Conservation (phyloP, 1,140 invertebrate genomes). For the Agrypnia vestita region DNA sequence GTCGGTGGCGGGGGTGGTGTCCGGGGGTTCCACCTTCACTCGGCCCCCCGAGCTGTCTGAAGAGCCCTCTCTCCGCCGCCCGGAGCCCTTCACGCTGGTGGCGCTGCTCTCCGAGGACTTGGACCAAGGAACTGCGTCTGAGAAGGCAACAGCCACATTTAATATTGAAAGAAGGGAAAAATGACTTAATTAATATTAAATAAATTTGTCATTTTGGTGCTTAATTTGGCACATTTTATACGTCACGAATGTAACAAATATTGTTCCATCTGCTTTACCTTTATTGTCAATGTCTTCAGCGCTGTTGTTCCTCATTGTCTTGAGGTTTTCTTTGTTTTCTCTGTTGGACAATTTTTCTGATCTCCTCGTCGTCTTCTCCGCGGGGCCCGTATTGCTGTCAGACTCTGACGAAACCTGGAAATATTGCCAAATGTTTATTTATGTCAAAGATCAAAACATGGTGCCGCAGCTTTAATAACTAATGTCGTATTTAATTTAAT, state of each 20-base stretch:
- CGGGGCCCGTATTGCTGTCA: slow-evolving; percentile 67
- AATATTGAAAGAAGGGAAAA: too few relatives aligned
- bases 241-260: too few relatives aligned
- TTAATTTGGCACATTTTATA: too few relatives aligned
- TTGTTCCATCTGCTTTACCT: slow-evolving; percentile 60
- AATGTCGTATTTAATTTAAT: too few relatives aligned
- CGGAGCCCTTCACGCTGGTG: slow-evolving; percentile 63
- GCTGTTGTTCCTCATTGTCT: slow-evolving; percentile 69
- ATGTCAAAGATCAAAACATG: too few relatives aligned
- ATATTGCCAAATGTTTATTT: too few relatives aligned
- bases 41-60: slow-evolving; percentile 38
- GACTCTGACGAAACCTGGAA: slow-evolving; percentile 68
- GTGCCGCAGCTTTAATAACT: too few relatives aligned
- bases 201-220: too few relatives aligned
- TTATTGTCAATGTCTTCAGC: slow-evolving; percentile 64
- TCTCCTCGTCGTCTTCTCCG: slow-evolving; percentile 60
- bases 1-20: slow-evolving; percentile 44
- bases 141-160: not conserved
- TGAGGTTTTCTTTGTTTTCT: slow-evolving; percentile 68
- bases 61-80: slow-evolving; percentile 47
- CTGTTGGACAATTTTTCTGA: slow-evolving; percentile 45
- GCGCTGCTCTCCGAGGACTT: slow-evolving; percentile 65
- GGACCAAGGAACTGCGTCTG: slow-evolving; percentile 63
- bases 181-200: too few relatives aligned
- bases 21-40: slow-evolving; percentile 49